Percentiles rank a stretch among this genome's conserved stretches.
Conservation (phyloP, 2,888 invertebrate species). For the Eupelmus urozonus region DNA sequence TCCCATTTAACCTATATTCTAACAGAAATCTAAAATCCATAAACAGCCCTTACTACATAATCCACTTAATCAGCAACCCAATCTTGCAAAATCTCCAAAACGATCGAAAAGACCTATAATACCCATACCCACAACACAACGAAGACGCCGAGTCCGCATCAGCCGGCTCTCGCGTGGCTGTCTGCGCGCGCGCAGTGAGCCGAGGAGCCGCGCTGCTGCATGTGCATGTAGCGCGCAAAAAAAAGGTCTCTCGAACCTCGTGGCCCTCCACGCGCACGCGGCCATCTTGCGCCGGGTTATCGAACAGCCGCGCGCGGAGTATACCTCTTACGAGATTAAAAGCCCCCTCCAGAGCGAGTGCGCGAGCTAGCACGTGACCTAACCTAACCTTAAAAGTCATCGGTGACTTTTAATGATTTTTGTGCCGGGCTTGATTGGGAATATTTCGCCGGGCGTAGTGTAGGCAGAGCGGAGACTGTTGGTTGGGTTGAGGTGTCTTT, state of each 20-base stretch:
- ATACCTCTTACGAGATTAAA: not conserved
- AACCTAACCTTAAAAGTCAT: slow-evolving; percentile 51
- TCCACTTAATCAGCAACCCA: too few relatives aligned
- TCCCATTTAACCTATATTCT: too few relatives aligned
- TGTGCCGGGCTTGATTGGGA: slow-evolving; percentile 6
- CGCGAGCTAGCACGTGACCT: not conserved
- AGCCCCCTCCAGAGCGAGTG: not conserved
- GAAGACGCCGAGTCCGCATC: too few relatives aligned
- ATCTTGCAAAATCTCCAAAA: too few relatives aligned
- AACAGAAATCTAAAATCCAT: too few relatives aligned
- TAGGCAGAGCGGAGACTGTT: too few relatives aligned
- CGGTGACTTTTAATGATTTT: slow-evolving; percentile 37
- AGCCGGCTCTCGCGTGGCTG: not conserved
- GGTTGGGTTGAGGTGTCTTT: not conserved
- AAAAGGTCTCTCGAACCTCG: slow-evolving; percentile 45
- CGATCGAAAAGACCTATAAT: too few relatives aligned
- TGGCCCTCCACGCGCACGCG: slow-evolving; percentile 46
- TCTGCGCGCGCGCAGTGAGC: slow-evolving; percentile 3
- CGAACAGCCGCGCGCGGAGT: slow-evolving; percentile 26
- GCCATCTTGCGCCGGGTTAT: slow-evolving; percentile 54
- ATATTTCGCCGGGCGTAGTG: slow-evolving; percentile 13
- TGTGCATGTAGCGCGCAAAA: slow-evolving; percentile 25
- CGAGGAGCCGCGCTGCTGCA: slow-evolving; percentile 6
- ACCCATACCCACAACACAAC: too few relatives aligned
- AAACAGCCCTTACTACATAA: too few relatives aligned